Base-by-base conservation (phyloP, 1,140 invertebrate species). In the Magallana ariakensis region DNA sequence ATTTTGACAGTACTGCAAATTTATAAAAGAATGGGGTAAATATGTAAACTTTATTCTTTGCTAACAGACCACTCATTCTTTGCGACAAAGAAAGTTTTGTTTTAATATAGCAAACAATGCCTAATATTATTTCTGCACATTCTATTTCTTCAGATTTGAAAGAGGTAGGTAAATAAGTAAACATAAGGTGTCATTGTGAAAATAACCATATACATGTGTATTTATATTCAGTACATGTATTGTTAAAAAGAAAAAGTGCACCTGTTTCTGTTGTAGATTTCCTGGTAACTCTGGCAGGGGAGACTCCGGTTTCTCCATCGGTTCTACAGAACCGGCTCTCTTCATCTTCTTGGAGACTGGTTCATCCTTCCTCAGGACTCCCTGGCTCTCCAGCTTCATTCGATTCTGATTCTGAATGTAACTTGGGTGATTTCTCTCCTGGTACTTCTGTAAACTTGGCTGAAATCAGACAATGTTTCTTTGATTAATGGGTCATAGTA, bases 361-460 rank as follows among this genome's bases (percentile, higher is more conserved):
- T 70, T 90, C 91, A 54, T 92, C 90, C 6, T 84, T 84, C 19
- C 86, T 90, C 6, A 85, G 60, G n/a, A 90, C 75, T 46, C 92
- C 88, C 66, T 92, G 87, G 13, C 91, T 88, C 70, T 91, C 90
- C 22, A 94, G 56, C 60, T 88, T 86, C 83, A 93, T 90, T 22
- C 86, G 87, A 82, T 92, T 91, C 70, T 89, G 90, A 33, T 87
- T 88, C 22, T 94, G 93, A 26, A 94, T 94, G 66, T 92, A 93
- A 53, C 91, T 90, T n/a, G 94, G 93, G 33, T 90, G 87, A 80
- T 94, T 94, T 80, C 87, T 83, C 16, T 91, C 89, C 85, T 94
- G 94, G 85, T 93, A 92, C 86, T 92, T 92, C 70, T 94, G 91
- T 54, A 94, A 87, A 84, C 92, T 91, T 22, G 94, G 93, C 94